A percentile compares a stretch with the other conserved stretches of the same genome.
Evolutionary conservation across 2,888 invertebrate genomes (phyloP).

Genomic region (Rhamphomyia laevipes): DNA sequence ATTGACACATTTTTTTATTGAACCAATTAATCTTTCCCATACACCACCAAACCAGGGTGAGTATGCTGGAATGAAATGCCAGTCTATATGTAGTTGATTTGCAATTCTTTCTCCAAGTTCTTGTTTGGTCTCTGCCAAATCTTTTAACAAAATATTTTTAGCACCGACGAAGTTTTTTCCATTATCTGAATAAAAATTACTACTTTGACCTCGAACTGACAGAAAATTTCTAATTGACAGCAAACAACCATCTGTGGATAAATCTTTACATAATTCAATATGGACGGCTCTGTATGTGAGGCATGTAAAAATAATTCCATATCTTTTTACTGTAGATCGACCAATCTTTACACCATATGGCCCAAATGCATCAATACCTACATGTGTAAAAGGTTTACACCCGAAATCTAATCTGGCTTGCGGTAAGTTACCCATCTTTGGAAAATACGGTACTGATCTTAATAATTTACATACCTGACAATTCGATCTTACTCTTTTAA

Average conservation of each 20-base stretch:
- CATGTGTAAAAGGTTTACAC: not conserved
- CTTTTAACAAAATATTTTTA: constrained; percentile 1
- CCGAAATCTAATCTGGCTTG: not conserved
- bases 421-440: constrained; percentile 6
- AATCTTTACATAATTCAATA: not conserved
- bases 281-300: constrained; percentile 4
- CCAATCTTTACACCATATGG: not conserved
- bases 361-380: constrained; percentile 1
- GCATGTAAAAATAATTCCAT: constrained; percentile 4
- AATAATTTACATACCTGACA: constrained; percentile 1
- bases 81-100: not conserved
- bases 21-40: constrained; percentile 3
- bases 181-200: constrained; percentile 2
- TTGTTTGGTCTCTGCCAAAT: not conserved
- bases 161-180: constrained; percentile 2
- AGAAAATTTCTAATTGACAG: no score
- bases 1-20: constrained; percentile 1
- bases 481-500: not conserved
- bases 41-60: constrained; percentile 5
- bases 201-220: not conserved
- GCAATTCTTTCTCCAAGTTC: no score
- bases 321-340: not conserved
- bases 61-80: constrained; percentile 3
- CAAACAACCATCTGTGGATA: not conserved
- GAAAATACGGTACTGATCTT: not conserved